Evolutionary conservation across 2,113 vertebrate genomes (phyloP), one percentile per base, ranked within the genome.

Genomic region (Terrapene triunguis): DNA sequence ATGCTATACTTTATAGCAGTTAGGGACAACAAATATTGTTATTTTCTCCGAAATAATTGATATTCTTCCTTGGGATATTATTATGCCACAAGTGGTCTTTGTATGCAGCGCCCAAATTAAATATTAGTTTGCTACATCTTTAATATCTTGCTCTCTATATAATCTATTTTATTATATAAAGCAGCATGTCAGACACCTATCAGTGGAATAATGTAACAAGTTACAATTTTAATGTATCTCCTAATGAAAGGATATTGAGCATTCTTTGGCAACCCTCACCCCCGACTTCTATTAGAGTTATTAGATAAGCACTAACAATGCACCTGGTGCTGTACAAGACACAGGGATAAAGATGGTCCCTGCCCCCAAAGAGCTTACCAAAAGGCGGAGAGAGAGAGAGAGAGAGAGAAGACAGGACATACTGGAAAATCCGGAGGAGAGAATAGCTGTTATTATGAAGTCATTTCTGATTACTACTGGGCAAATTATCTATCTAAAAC

Each of bases 401-500:
- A 47, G 25, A 55, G 35, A 91, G 22, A 84, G 57, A 38, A 89
- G 5, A 74, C 0, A 0, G 13, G 21, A 32, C 48, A 57, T 62
- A 29, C 35, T 95, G 44, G 10, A 35, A 82, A 93, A 96, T 92
- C 2, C 10, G 27, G 24, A 95, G 21, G 29, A 86, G 51, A 92
- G 90, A 87, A 29, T 42, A 8, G 59, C 5, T 38, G 84, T 54
- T 87, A 59, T 87, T 82, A 87, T 92, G 59, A 78, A 92, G 79
- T 87, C 80, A 82, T 38, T 87, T 76, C 90, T 87, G 51, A 86
- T 81, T 57, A 87, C 78, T 74, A 57, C 57, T 91, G 59, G 47
- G 65, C 84, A 82, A 92, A 92, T 92, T 92, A 92, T 59, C 65
- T 47, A 76, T 78, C 65, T 92, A n/a, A 82, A 82, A 83, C 82